phyloP scores from a whole-genome alignment of 1,140 invertebrate genomes.

The Leguminivora glycinivorella region DNA sequence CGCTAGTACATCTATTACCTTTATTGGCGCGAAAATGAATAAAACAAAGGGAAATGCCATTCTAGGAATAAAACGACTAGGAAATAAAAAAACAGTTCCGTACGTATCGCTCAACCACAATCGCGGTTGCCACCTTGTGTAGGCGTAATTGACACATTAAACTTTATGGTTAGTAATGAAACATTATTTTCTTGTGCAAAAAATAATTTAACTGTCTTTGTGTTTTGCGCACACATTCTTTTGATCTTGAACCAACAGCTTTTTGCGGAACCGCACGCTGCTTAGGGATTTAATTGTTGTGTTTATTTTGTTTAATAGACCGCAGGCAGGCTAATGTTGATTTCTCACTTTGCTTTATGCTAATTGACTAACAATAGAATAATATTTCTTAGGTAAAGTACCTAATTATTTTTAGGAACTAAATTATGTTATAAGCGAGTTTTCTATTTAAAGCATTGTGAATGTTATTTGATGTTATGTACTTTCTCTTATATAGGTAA shows the following conservation, averaged over 20 bases:
- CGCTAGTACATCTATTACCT: slow-evolving; percentile 24
- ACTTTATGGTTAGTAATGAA: slow-evolving; percentile 25
- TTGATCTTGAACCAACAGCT: slow-evolving; percentile 4
- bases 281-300: neutral
- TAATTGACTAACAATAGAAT: no score
- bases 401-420: no score
- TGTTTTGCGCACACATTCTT: neutral
- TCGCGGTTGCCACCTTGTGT: slow-evolving; percentile 17
- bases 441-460: no score
- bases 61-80: slow-evolving; percentile 22
- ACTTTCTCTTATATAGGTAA: no score
- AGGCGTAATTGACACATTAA: slow-evolving; percentile 29
- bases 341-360: neutral
- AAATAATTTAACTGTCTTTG: slow-evolving; percentile 22
- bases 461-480: no score
- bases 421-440: no score
- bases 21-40: slow-evolving; percentile 28
- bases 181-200: slow-evolving; percentile 14
- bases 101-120: slow-evolving; percentile 5
- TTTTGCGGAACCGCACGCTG: neutral
- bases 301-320: neutral
- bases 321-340: neutral
- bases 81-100: slow-evolving; percentile 17
- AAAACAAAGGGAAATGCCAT: slow-evolving; percentile 18
- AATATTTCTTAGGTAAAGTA: no score